Base-by-base conservation (phyloP, 1,140 invertebrate species). In the Globodera ellingtonae region DNA sequence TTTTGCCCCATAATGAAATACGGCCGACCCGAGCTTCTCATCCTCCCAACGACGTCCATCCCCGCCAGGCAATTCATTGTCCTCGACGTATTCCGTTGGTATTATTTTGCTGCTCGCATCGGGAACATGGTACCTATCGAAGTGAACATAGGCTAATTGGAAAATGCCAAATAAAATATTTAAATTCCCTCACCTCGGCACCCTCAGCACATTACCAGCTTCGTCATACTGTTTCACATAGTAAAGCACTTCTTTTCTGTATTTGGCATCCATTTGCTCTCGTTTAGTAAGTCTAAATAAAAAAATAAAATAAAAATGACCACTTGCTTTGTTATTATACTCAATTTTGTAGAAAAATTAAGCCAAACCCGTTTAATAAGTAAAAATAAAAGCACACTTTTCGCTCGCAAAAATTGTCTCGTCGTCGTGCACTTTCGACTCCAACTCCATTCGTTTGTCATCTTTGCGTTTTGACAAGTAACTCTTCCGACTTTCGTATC, bases 21-120 rank as follows among this genome's bases (percentile, higher is more conserved):
- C 92, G 24, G 96, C 96, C n/a, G 94, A 94, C 44, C 93, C 93
- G 91, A 99, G 93, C 90, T 97, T 95, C 90, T 98, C 96, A 79
- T 97, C 94, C 91, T 99, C 97, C 97, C 97, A 99, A 92, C 97
- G 95, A 81, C 93, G 93, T 90, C 98, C 96, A 89, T 99, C 97
- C 7, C 94, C 95, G 89, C 96, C 94, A 1, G 94, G 94, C 56
- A 93, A 93, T 90, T 97, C 95, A 90, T 96, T 95, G 48, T 95
- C 94, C 90, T 98, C 96, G 74, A 94, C 91, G 90, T 96, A 96
- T 80, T 94, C 93, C 70, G 72, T 80, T 13, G 82, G 81, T 4
- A 85, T 56, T 6, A 52, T 70, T 75, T 82, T 86, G 0, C 76
- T 79, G 21, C 84, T 66, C 7, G 85, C 87, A 83, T 87, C 86